phyloP scores from a whole-genome alignment of 1,140 invertebrate species.

The Pseudomyrmex concolor region DNA sequence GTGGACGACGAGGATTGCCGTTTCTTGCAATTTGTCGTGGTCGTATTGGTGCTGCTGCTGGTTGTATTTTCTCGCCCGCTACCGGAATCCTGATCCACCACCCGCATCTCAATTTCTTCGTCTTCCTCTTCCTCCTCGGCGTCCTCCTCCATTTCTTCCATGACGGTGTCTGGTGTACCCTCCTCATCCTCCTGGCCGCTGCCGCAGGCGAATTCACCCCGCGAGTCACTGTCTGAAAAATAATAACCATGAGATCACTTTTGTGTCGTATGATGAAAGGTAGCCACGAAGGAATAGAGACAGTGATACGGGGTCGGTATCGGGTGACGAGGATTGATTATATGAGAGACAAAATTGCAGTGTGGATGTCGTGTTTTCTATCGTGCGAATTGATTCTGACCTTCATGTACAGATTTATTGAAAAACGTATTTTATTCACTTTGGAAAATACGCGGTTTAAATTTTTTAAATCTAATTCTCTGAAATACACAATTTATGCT shows the following conservation, averaged over 20 bases:
- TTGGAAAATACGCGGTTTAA: background rate
- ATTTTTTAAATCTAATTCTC: background rate
- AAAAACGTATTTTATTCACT: background rate
- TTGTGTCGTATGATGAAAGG: slow-evolving; percentile 11
- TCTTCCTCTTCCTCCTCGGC: slow-evolving; percentile 80
- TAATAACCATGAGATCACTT: slow-evolving; percentile 50
- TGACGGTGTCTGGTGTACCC: slow-evolving; percentile 76
- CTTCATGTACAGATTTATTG: background rate
- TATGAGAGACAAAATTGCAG: slow-evolving; percentile 65
- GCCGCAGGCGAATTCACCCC: slow-evolving; percentile 82
- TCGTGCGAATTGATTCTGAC: slow-evolving; percentile 29
- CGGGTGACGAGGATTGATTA: slow-evolving; percentile 74
- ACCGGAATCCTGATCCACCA: slow-evolving; percentile 69
- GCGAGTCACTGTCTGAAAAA: slow-evolving; percentile 81
- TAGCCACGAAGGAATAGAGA: slow-evolving; percentile 22
- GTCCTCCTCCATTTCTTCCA: slow-evolving; percentile 82
- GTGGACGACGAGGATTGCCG: slow-evolving; percentile 84
- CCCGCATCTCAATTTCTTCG: slow-evolving; percentile 72
- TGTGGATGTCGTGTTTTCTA: slow-evolving; percentile 51
- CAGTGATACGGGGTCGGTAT: slow-evolving; percentile 64
- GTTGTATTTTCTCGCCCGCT: slow-evolving; percentile 74
- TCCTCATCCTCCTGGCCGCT: slow-evolving; percentile 83
- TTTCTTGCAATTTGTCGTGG: slow-evolving; percentile 87
- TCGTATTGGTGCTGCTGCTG: slow-evolving; percentile 67
- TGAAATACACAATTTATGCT: background rate